These are phyloP conservation scores for Setipinna tenuifilis DNA, from an alignment of 2,797 vertebrate genomes.

Conservation along the genomic window DNA sequence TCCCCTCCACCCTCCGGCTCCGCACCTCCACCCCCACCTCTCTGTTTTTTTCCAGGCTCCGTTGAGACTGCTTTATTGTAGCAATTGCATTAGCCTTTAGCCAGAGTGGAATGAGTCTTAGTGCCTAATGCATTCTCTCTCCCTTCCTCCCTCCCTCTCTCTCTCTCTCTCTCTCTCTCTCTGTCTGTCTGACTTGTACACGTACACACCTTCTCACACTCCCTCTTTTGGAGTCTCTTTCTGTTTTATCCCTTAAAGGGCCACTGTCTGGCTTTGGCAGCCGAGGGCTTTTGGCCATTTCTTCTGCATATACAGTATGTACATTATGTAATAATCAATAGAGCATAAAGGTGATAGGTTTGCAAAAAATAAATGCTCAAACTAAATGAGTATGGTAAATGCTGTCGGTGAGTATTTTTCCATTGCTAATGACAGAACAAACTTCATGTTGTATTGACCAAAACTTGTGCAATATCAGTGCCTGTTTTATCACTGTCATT, in stretches of 20 bases:
- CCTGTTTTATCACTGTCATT: not conserved
- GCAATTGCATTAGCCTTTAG: conserved; percentile 80
- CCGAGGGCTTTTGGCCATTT: not conserved
- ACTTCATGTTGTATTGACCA: not conserved
- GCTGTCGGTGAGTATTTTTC: not conserved
- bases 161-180: conserved; percentile 59
- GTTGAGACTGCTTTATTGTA: conserved; percentile 76
- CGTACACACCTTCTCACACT: conserved; percentile 30
- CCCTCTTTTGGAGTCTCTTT: conserved; percentile 44
- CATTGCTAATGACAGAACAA: not conserved
- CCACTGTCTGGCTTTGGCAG: conserved; percentile 48
- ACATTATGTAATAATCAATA: not conserved
- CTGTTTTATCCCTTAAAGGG: conserved; percentile 71
- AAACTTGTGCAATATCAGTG: not conserved
- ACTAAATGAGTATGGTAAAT: not conserved
- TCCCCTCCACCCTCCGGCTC: conserved; percentile 61
- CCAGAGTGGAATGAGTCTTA: conserved; percentile 71
- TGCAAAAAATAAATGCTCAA: not conserved
- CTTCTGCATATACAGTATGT: not conserved
- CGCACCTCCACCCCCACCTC: conserved; percentile 48
- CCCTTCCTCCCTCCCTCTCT: conserved; percentile 52
- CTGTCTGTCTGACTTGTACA: conserved; percentile 39
- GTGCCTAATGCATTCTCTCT: conserved; percentile 73
- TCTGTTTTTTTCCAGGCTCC: conserved; percentile 71
- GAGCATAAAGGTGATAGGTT: not conserved